phyloP scores from a whole-genome alignment of 2,888 invertebrate species.

The Spatulosminthurus flaviceps region DNA sequence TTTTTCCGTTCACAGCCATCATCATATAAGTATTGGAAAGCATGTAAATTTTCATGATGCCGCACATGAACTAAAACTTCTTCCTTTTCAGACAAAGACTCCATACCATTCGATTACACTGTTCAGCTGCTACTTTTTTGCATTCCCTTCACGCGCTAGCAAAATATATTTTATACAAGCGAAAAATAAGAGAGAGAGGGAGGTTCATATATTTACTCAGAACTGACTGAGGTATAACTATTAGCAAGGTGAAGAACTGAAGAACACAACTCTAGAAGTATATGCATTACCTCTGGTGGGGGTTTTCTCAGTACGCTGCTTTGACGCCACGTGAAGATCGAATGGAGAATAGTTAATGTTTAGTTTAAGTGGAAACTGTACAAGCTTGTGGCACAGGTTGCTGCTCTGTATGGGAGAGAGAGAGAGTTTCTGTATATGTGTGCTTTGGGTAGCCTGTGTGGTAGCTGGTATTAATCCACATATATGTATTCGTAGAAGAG shows the following conservation, averaged over 20 bases:
- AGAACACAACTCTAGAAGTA: background rate
- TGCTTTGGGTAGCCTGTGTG: background rate
- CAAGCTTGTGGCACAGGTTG: background rate
- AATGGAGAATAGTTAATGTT: slow-evolving; percentile 4
- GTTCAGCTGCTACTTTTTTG: background rate
- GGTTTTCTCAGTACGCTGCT: background rate
- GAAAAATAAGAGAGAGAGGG: no score
- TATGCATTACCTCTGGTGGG: no score
- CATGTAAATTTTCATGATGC: slow-evolving; percentile 1
- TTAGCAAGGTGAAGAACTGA: background rate
- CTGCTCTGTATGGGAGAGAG: background rate
- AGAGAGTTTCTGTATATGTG: background rate
- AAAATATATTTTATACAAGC: no score
- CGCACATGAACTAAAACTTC: background rate
- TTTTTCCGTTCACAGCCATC: background rate
- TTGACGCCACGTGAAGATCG: slow-evolving; percentile 13
- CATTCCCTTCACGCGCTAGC: background rate
- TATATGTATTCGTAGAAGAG: no score
- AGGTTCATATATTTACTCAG: background rate
- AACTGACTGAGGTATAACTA: background rate
- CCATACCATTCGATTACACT: no score
- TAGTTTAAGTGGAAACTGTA: no score
- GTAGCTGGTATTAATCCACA: no score
- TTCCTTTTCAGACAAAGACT: background rate
- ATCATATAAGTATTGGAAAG: background rate